Percentiles rank a stretch among this genome's conserved stretches.
These are phyloP conservation scores for Oegoconia quadripuncta DNA, from an alignment of 2,888 invertebrate genomes.

Conservation along the genomic window DNA sequence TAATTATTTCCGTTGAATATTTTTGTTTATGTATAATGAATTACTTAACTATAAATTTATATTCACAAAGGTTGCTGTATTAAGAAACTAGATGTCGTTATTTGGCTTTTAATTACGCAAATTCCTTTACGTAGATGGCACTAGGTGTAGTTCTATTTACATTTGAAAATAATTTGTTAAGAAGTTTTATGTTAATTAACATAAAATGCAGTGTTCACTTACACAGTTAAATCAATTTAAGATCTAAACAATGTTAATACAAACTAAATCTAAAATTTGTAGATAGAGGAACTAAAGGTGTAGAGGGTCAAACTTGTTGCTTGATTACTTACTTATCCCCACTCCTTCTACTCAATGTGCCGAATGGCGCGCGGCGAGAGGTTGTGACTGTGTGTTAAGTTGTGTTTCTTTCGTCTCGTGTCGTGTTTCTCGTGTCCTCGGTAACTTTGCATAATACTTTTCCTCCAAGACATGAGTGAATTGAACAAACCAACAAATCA, in stretches of 20 bases:
- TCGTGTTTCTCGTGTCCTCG: slow-evolving; percentile 14
- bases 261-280: no score
- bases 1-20: no score
- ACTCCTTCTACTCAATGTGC: slow-evolving; percentile 41
- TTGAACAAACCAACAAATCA: slow-evolving; percentile 34
- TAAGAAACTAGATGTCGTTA: slow-evolving; percentile 7
- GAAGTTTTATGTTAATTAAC: no score
- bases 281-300: background rate
- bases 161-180: no score
- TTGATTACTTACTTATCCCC: slow-evolving; percentile 66
- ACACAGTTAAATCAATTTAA: no score
- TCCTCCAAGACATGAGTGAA: slow-evolving; percentile 47
- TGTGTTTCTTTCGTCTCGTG: slow-evolving; percentile 34
- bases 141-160: background rate
- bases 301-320: slow-evolving; percentile 48
- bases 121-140: background rate
- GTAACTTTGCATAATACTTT: slow-evolving; percentile 5
- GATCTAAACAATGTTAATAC: no score
- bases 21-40: no score
- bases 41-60: no score
- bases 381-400: no score
- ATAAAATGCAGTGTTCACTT: no score
- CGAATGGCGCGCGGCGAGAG: slow-evolving; percentile 66
- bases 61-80: no score
- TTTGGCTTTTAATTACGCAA: background rate